Conservation (phyloP, 2,113 vertebrate species). For the Sceloporus tristichus region DNA sequence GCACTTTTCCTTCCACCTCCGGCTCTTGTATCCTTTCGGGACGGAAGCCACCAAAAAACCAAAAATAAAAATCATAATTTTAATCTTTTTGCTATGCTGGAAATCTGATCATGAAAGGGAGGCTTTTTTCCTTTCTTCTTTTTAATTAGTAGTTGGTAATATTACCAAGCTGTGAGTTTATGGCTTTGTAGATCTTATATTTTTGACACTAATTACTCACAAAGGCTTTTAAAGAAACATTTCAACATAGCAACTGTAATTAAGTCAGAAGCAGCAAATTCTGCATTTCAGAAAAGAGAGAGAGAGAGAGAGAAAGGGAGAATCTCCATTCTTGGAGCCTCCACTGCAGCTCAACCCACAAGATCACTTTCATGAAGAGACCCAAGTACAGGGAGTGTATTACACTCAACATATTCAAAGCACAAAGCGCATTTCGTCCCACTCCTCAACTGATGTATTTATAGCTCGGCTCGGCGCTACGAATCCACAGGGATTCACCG, state of each 20-base stretch:
- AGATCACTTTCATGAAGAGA: not conserved
- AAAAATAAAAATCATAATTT: constrained; percentile 47
- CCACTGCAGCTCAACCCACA: constrained; percentile 34
- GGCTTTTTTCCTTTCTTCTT: constrained; percentile 73
- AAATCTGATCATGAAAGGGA: constrained; percentile 74
- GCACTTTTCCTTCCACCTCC: constrained; percentile 45
- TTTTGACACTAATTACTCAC: constrained; percentile 86
- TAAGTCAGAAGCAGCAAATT: constrained; percentile 66
- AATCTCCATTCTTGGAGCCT: constrained; percentile 37
- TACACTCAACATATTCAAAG: not conserved
- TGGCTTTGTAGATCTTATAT: constrained; percentile 83
- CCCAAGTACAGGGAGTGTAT: constrained; percentile 27
- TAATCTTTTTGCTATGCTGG: constrained; percentile 68
- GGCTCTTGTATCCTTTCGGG: not conserved
- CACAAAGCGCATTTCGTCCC: constrained; percentile 47
- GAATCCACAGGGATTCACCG: constrained; percentile 64
- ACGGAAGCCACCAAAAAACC: no score
- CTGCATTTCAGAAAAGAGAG: constrained; percentile 41
- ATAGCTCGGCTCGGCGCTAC: constrained; percentile 54
- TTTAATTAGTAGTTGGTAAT: constrained; percentile 84
- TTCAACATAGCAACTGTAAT: constrained; percentile 80
- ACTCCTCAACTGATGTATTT: constrained; percentile 57
- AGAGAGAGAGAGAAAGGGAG: not conserved
- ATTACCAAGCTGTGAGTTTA: constrained; percentile 81
- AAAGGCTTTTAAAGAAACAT: constrained; percentile 79